These are phyloP conservation scores for Himalopsyche tibetana DNA, from an alignment of 2,888 invertebrate genomes.

Conservation along the genomic window DNA sequence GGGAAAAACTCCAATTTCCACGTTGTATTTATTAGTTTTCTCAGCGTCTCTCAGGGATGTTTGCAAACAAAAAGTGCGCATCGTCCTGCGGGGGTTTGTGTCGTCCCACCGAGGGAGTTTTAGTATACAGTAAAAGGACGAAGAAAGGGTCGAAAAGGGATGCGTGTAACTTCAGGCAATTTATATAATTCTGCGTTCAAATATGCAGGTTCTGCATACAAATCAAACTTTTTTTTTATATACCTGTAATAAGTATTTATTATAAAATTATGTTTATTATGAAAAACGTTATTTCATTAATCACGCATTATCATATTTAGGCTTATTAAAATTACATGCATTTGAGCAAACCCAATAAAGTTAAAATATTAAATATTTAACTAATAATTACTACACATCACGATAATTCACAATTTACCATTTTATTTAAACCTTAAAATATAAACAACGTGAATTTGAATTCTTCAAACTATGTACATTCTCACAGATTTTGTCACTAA, in stretches of 20 bases:
- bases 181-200: constrained; percentile 4
- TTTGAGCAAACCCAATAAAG: too few relatives aligned
- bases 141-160: constrained; percentile 16
- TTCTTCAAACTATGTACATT: too few relatives aligned
- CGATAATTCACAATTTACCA: too few relatives aligned
- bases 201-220: not conserved
- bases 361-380: too few relatives aligned
- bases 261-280: too few relatives aligned
- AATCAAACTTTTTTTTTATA: not conserved
- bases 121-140: not conserved
- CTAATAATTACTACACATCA: too few relatives aligned
- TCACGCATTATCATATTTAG: too few relatives aligned
- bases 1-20: constrained; percentile 36
- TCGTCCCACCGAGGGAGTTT: not conserved
- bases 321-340: too few relatives aligned
- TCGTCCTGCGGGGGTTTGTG: constrained; percentile 19
- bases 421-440: too few relatives aligned
- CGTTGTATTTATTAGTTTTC: constrained; percentile 42
- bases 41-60: constrained; percentile 35
- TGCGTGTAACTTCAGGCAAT: not conserved
- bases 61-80: constrained; percentile 41
- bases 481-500: too few relatives aligned
- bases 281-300: too few relatives aligned
- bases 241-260: not conserved
- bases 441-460: too few relatives aligned